A percentile compares a stretch with the other conserved stretches of the same genome.
Evolutionary conservation across 2,888 invertebrate genomes (phyloP).

Genomic region (Geophilus truncorum): DNA sequence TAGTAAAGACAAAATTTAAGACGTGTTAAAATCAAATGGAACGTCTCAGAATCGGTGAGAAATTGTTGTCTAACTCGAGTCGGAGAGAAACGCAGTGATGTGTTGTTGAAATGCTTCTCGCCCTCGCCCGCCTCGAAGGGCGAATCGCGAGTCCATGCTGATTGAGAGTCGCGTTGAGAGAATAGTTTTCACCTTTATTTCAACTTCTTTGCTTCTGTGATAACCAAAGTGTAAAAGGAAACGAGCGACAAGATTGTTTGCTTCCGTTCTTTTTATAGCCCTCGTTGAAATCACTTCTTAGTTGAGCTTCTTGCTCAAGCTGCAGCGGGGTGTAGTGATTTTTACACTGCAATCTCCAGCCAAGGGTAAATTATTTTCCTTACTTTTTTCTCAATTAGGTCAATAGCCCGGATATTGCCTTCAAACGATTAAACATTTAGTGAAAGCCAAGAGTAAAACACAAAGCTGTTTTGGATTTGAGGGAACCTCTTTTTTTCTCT

Average conservation of each 20-base stretch:
- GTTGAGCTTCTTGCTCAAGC: conserved; percentile 21
- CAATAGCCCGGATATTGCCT: conserved; percentile 25
- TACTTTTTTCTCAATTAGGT: conserved; percentile 23
- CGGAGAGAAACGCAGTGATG: background rate
- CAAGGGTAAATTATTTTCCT: conserved; percentile 19
- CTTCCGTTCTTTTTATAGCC: conserved; percentile 27
- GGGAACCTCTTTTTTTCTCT: background rate
- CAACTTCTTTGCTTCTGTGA: background rate
- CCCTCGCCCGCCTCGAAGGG: background rate
- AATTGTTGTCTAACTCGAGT: background rate
- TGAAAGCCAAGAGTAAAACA: background rate
- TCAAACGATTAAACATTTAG: conserved; percentile 27
- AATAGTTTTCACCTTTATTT: conserved; percentile 21
- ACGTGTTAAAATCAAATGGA: background rate
- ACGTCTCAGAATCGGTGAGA: background rate
- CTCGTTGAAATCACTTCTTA: conserved; percentile 16
- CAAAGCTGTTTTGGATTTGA: background rate
- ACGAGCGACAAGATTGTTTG: conserved; percentile 27
- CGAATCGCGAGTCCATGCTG: background rate
- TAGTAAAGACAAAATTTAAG: background rate
- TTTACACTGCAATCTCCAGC: conserved; percentile 21
- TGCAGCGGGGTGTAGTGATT: background rate
- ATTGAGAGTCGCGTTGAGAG: background rate
- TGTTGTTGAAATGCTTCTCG: background rate
- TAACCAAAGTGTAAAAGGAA: conserved; percentile 18